Conservation (phyloP, 2,113 vertebrate genomes). For the Arizona elegans region DNA sequence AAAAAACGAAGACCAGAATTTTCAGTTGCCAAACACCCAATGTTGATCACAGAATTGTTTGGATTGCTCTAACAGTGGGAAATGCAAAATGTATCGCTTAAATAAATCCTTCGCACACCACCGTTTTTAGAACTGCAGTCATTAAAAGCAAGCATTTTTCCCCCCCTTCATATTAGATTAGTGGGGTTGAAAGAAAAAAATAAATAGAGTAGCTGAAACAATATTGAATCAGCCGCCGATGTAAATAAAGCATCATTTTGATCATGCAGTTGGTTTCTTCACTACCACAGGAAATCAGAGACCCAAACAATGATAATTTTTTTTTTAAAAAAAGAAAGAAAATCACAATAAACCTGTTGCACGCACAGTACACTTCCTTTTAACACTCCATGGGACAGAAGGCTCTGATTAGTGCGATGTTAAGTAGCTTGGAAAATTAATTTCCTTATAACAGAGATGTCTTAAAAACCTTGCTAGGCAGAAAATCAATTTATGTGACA, state of each 20-base stretch:
- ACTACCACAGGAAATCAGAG: background rate
- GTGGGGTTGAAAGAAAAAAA: background rate
- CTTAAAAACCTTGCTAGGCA: conserved; percentile 72
- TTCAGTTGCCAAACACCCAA: background rate
- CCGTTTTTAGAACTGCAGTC: background rate
- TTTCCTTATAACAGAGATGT: conserved; percentile 72
- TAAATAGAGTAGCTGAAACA: background rate
- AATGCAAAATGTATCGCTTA: background rate
- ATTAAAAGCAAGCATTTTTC: background rate
- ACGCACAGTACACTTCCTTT: conserved; percentile 56
- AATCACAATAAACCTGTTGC: background rate
- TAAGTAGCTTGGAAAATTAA: conserved; percentile 75
- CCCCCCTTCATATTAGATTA: background rate
- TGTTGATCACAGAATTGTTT: background rate
- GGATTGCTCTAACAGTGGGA: background rate
- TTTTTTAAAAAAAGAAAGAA: background rate
- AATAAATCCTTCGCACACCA: background rate
- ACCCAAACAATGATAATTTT: background rate
- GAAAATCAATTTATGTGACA: conserved; percentile 72
- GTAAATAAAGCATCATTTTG: background rate
- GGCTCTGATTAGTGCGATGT: conserved; percentile 66
- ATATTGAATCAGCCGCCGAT: background rate
- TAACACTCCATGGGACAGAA: conserved; percentile 52
- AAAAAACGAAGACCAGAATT: background rate
- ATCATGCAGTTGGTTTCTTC: background rate